These are phyloP conservation scores for Poicephalus meyeri DNA, from an alignment of 2,113 vertebrate genomes.

Conservation along the genomic window DNA sequence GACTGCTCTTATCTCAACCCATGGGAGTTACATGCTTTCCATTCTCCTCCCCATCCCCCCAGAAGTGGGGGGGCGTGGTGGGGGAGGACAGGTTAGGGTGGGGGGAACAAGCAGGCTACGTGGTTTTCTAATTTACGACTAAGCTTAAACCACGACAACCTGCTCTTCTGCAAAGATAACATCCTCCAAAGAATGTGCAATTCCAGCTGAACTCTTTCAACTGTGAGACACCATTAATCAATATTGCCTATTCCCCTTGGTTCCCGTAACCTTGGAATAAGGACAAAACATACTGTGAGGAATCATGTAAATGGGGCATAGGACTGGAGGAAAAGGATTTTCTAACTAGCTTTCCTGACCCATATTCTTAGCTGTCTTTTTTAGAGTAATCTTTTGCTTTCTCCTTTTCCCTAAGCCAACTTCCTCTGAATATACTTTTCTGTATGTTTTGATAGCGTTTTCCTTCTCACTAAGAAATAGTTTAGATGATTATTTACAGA, in stretches of 20 bases:
- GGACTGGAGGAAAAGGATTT: not conserved
- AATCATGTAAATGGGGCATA: not conserved
- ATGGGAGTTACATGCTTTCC: too few relatives aligned
- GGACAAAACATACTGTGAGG: not conserved
- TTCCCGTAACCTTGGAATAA: not conserved
- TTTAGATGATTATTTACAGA: not conserved
- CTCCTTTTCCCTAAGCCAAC: not conserved
- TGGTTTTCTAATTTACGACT: too few relatives aligned
- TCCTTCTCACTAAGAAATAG: not conserved
- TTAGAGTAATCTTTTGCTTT: not conserved
- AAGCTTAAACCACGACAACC: not conserved
- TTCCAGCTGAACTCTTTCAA: slow-evolving; percentile 24
- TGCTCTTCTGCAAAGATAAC: slow-evolving; percentile 11
- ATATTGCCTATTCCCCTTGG: slow-evolving; percentile 4
- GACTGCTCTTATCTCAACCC: too few relatives aligned
- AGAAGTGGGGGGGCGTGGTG: too few relatives aligned
- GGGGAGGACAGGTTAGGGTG: too few relatives aligned
- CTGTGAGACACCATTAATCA: not conserved
- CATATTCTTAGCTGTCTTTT: not conserved
- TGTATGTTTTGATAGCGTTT: not conserved
- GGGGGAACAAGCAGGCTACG: too few relatives aligned
- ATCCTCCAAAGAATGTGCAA: not conserved
- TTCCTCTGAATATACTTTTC: not conserved
- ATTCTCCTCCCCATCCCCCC: too few relatives aligned
- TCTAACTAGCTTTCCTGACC: slow-evolving; percentile 1